Evolutionary conservation across 2,888 invertebrate species (phyloP).

Genomic region (Drosophila macrospina): DNA sequence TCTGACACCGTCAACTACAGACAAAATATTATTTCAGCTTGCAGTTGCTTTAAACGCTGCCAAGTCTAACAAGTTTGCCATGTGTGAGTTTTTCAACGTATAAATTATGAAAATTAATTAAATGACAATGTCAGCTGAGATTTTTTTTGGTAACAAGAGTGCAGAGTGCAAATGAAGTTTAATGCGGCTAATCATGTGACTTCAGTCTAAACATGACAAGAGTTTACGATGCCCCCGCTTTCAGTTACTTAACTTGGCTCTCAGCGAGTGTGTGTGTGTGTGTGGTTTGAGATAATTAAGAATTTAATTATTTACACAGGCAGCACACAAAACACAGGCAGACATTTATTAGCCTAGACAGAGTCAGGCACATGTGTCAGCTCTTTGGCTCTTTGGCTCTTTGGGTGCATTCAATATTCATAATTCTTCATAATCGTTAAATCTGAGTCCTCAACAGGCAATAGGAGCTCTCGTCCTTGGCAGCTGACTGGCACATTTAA

Average conservation of each 20-base stretch:
- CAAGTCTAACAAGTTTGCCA: conserved; percentile 16
- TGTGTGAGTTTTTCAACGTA: conserved; percentile 52
- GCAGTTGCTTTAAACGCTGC: conserved; percentile 33
- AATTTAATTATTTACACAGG: conserved; percentile 78
- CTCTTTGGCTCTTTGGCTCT: neutral
- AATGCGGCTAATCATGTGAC: conserved; percentile 62
- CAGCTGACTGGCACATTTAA: conserved; percentile 47
- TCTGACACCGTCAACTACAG: conserved; percentile 49
- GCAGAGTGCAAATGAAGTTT: conserved; percentile 63
- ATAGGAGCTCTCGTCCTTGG: neutral
- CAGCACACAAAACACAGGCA: conserved; percentile 33
- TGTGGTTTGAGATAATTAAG: conserved; percentile 75
- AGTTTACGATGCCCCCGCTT: conserved; percentile 42
- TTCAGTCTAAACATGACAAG: conserved; percentile 35
- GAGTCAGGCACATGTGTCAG: conserved; percentile 29
- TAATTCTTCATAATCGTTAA: conserved; percentile 65
- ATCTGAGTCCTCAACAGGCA: neutral
- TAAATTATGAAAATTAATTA: conserved; percentile 84
- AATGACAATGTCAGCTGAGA: conserved; percentile 66
- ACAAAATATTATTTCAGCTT: conserved; percentile 60
- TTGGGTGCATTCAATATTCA: conserved; percentile 67
- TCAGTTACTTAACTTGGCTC: too few relatives aligned
- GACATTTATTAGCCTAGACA: conserved; percentile 69
- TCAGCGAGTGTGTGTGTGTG: too few relatives aligned
- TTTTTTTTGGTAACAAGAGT: conserved; percentile 30